These are phyloP conservation scores for Bombus consobrinus DNA, from an alignment of 1,140 invertebrate species.

Conservation along the genomic window DNA sequence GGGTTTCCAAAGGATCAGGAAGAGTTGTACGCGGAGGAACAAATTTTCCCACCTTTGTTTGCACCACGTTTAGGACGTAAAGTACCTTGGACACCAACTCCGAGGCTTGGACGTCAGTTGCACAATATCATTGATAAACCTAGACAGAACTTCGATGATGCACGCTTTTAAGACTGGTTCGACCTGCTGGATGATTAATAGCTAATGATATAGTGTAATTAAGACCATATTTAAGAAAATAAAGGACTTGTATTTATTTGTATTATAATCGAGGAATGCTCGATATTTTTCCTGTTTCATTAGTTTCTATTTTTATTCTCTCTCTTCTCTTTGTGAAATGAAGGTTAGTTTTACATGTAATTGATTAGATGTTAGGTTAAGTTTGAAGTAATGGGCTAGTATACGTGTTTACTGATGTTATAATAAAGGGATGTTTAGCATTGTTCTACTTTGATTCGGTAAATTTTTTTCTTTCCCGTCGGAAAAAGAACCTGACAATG, in stretches of 20 bases:
- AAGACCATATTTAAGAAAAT: conserved; percentile 44
- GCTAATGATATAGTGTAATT: conserved; percentile 34
- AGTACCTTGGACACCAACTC: conserved; percentile 60
- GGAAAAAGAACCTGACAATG: background rate
- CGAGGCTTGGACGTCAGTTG: conserved; percentile 64
- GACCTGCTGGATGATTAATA: background rate
- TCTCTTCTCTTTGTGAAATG: background rate
- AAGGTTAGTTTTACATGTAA: background rate
- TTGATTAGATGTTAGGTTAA: background rate
- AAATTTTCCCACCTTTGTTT: conserved; percentile 51
- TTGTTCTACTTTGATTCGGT: background rate
- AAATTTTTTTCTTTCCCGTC: background rate
- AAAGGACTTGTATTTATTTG: conserved; percentile 61
- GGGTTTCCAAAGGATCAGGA: conserved; percentile 24
- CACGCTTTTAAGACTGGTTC: conserved; percentile 31
- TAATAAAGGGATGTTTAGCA: background rate
- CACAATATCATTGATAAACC: conserved; percentile 48
- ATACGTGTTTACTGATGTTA: too few relatives aligned
- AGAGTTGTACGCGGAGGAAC: conserved; percentile 45
- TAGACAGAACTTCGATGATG: conserved; percentile 38
- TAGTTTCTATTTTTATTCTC: background rate
- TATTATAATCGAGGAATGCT: conserved; percentile 25
- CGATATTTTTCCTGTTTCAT: background rate
- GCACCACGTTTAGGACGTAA: conserved; percentile 67
- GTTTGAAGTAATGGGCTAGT: background rate